A percentile compares a stretch with the other conserved stretches of the same genome.
phyloP scores from a whole-genome alignment of 2,888 invertebrate genomes.

The Brachynemurus nebulosus region DNA sequence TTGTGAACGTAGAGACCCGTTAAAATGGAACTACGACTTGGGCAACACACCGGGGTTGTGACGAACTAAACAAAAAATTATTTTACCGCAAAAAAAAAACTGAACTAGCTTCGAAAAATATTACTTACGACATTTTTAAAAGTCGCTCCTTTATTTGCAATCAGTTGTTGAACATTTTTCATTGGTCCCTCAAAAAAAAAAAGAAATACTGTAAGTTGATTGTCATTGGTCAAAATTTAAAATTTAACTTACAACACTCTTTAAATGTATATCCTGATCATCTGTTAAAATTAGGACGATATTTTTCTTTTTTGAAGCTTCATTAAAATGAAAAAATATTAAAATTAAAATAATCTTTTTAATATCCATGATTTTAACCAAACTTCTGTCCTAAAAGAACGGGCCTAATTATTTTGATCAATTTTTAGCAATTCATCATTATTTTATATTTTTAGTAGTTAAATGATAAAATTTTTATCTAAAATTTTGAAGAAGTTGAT shows the following conservation, averaged over 20 bases:
- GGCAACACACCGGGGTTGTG: conserved; percentile 77
- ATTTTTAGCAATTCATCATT: no score
- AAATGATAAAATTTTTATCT: no score
- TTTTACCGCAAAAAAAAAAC: not conserved
- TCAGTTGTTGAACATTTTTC: conserved; percentile 43
- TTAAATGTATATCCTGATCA: conserved; percentile 69
- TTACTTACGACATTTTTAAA: conserved; percentile 60
- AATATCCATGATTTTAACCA: no score
- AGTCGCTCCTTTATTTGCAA: conserved; percentile 49
- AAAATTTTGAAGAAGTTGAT: no score
- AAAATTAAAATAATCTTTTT: no score
- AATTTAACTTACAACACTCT: conserved; percentile 52
- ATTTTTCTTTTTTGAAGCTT: conserved; percentile 32
- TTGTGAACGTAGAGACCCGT: conserved; percentile 79
- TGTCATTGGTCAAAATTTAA: no score
- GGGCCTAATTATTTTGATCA: no score
- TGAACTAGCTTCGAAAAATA: not conserved
- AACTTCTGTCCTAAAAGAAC: no score
- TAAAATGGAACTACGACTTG: conserved; percentile 74
- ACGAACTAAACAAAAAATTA: conserved; percentile 30
- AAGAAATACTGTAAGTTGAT: no score
- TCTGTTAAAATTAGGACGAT: conserved; percentile 70
- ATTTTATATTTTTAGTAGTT: no score
- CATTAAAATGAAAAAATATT: no score
- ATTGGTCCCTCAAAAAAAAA: conserved; percentile 48